Conservation (phyloP, 2,113 vertebrate genomes). For the Epinephelus cyanopodus region DNA sequence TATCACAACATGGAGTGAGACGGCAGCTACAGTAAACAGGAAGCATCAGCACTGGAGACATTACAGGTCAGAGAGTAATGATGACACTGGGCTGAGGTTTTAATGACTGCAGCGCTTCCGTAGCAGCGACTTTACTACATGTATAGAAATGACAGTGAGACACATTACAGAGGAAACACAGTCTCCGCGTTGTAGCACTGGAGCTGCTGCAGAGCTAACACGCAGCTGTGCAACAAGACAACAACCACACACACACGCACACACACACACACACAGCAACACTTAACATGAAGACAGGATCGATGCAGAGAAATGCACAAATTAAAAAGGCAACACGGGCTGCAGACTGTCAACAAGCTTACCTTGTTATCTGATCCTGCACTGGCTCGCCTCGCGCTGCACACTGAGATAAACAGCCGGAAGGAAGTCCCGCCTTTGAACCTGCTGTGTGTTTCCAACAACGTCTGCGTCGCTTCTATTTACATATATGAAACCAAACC, state of each 20-base stretch:
- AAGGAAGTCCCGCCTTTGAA: slow-evolving; percentile 71
- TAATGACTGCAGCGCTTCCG: not conserved
- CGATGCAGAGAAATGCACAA: not conserved
- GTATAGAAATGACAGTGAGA: not conserved
- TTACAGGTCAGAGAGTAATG: not conserved
- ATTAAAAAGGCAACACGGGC: not conserved
- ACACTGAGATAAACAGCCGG: slow-evolving; percentile 55
- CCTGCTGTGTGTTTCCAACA: not conserved
- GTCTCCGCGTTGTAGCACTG: not conserved
- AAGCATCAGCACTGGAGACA: not conserved
- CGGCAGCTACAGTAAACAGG: not conserved
- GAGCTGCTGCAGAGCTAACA: slow-evolving; percentile 33
- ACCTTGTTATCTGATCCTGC: slow-evolving; percentile 71
- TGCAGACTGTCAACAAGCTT: slow-evolving; percentile 47
- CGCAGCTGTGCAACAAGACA: slow-evolving; percentile 30
- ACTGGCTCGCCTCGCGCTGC: slow-evolving; percentile 22
- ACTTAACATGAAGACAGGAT: not conserved
- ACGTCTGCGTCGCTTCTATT: not conserved
- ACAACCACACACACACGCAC: not conserved
- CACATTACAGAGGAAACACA: not conserved
- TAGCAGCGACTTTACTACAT: not conserved
- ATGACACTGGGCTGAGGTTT: slow-evolving; percentile 11
- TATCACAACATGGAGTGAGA: not conserved
- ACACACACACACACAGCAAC: not conserved
- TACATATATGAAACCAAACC: not conserved